Evolutionary conservation across 1,140 invertebrate genomes (phyloP).

Genomic region (Heliconius himera): DNA sequence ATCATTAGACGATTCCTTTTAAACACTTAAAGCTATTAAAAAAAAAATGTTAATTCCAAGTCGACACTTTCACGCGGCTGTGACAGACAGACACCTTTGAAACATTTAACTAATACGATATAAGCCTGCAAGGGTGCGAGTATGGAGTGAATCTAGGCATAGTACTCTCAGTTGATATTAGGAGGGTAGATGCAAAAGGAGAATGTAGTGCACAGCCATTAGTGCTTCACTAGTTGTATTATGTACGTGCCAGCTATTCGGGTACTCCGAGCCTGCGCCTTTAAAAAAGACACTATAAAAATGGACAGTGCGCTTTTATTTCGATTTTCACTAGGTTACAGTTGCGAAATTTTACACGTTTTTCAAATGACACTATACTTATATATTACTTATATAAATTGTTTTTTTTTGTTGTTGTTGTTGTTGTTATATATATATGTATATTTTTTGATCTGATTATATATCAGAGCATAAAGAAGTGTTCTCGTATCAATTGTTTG

Average conservation of each 20-base stretch:
- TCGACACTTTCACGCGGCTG: not conserved
- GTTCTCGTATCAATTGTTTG: no score
- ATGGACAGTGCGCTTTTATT: slow-evolving; percentile 14
- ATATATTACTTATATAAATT: not conserved
- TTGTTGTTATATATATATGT: no score
- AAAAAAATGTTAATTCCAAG: not conserved
- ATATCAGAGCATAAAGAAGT: no score
- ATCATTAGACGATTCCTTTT: not conserved
- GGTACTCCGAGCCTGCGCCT: slow-evolving; percentile 7
- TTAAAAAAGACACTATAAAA: slow-evolving; percentile 15
- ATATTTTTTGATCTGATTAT: no score
- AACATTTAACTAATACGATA: slow-evolving; percentile 8
- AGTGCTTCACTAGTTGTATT: slow-evolving; percentile 29
- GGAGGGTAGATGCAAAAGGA: slow-evolving; percentile 20
- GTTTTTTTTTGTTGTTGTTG: no score
- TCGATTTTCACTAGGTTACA: not conserved
- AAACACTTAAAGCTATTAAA: not conserved
- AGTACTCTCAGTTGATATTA: slow-evolving; percentile 15
- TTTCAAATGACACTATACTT: not conserved
- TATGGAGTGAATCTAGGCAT: slow-evolving; percentile 1
- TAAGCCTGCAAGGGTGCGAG: not conserved
- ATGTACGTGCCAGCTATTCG: slow-evolving; percentile 29
- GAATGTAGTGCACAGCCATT: slow-evolving; percentile 31
- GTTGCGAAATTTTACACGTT: not conserved
- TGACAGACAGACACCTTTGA: slow-evolving; percentile 5